Percentiles rank a stretch among this genome's conserved stretches.
phyloP scores from a whole-genome alignment of 2,888 invertebrate genomes.

The Melanophora roralis region DNA sequence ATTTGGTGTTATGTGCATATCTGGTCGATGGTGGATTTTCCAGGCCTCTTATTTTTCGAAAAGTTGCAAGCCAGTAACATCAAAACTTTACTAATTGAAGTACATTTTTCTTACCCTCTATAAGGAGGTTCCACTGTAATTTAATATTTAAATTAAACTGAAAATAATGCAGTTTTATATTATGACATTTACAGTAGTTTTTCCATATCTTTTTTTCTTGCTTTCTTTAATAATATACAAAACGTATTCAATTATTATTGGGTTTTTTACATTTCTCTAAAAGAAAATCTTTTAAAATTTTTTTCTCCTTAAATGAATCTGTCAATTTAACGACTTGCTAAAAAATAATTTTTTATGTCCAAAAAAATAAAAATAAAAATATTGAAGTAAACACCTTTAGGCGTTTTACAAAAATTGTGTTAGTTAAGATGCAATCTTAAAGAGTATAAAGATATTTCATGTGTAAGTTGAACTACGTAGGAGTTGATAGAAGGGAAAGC shows the following conservation, averaged over 20 bases:
- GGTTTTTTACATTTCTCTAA: neutral
- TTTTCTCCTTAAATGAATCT: conserved; percentile 8
- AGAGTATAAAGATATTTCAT: neutral
- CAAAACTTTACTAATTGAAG: too few species aligned
- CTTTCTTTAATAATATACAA: too few species aligned
- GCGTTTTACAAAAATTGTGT: conserved; percentile 15
- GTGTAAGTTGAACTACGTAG: conserved; percentile 1
- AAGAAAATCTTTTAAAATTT: neutral
- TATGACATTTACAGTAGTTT: too few species aligned
- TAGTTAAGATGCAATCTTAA: conserved; percentile 8
- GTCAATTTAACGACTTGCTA: conserved; percentile 16
- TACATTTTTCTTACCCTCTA: too few species aligned
- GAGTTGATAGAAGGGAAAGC: conserved; percentile 8
- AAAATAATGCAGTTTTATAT: too few species aligned
- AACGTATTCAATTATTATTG: neutral
- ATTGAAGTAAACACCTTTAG: neutral
- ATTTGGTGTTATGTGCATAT: too few species aligned
- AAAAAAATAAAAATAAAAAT: neutral
- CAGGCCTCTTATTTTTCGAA: too few species aligned
- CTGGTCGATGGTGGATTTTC: too few species aligned
- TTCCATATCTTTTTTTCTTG: too few species aligned
- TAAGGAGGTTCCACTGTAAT: too few species aligned
- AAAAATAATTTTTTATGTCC: neutral
- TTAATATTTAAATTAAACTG: too few species aligned
- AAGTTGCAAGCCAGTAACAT: too few species aligned